Percentiles rank a stretch among this genome's conserved stretches.
Evolutionary conservation across 2,113 vertebrate species (phyloP).

Genomic region (Turnix velox): DNA sequence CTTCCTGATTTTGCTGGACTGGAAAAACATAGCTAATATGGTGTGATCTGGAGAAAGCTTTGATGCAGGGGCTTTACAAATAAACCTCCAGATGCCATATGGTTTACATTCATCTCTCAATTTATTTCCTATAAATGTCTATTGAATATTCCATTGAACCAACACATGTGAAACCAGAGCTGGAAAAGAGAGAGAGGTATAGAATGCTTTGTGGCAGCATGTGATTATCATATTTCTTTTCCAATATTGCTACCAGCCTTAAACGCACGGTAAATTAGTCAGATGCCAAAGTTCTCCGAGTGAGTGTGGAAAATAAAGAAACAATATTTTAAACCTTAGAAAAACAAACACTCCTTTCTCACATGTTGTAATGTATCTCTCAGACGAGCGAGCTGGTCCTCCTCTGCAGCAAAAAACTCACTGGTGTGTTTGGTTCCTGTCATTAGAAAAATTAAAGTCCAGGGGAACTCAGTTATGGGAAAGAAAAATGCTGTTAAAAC

Average conservation of each 20-base stretch:
- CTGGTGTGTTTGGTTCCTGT: slow-evolving; percentile 53
- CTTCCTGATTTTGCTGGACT: slow-evolving; percentile 97
- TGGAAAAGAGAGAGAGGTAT: slow-evolving; percentile 84
- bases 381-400: not conserved
- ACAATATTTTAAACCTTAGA: slow-evolving; percentile 70
- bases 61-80: slow-evolving; percentile 99
- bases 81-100: slow-evolving; percentile 97
- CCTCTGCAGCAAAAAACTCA: not conserved
- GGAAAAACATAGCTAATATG: slow-evolving; percentile 99
- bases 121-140: slow-evolving; percentile 99
- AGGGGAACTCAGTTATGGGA: slow-evolving; percentile 8
- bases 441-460: slow-evolving; percentile 60
- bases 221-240: slow-evolving; percentile 88
- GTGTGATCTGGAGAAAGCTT: slow-evolving; percentile 97
- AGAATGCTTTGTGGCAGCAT: slow-evolving; percentile 88
- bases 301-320: slow-evolving; percentile 69
- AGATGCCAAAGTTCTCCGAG: slow-evolving; percentile 73
- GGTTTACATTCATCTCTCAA: slow-evolving; percentile 98
- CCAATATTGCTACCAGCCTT: slow-evolving; percentile 80
- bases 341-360: slow-evolving; percentile 71
- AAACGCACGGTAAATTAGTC: slow-evolving; percentile 74
- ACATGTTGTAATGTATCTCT: slow-evolving; percentile 37
- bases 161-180: slow-evolving; percentile 90
- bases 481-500: slow-evolving; percentile 39
- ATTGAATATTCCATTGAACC: slow-evolving; percentile 90